Base-by-base conservation (phyloP, 2,797 vertebrate species). In the Gymnocypris eckloni region DNA sequence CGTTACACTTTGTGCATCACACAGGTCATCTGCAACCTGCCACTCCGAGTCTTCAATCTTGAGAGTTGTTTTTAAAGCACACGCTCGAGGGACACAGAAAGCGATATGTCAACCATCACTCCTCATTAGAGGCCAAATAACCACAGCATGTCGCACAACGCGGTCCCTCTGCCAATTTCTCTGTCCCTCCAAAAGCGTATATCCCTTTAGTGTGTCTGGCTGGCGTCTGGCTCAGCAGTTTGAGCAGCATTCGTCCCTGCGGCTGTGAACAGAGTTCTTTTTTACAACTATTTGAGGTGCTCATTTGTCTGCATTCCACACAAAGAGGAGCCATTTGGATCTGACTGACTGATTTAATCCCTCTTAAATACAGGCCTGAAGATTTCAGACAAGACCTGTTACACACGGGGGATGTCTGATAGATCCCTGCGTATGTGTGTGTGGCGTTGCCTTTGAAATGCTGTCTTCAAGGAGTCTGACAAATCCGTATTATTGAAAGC, bases 401-500 rank as follows among this genome's bases (percentile, higher is more conserved):
- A 69, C 83, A 69, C 71, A 56, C 7, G 25, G 69, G 56, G 86
- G 54, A 82, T 79, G 64, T 69, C 75, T 80, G 85, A 71, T 69
- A 71, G 80, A 86, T 82, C 72, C 52, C 41, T 61, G 33, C 28
- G 13, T 22, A 75, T 75, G 86, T 81, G 78, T 77, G 77, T 85
- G 78, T 67, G 72, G 78, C 48, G 22, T 39, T 73, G 59, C 67
- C 86, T 87, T 87, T 87, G 78, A 84, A 85, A 87, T 59, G 64
- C 79, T 76, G 72, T 71, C 86, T 85, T 85, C 66, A 76, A 87
- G 71, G 79, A 75, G 69, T 56, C 77, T 76, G 67, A 87, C 87
- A 90, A 88, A 88, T 87, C 87, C 67, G 54, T 39, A 80, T 87
- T 87, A 87, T 87, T 90, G 89, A 90, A 90, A 87, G 80, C 87